Evolutionary conservation across 35 echinoderm and acorn worm species (phyloP).

Genomic region (Amphiura filiformis): DNA sequence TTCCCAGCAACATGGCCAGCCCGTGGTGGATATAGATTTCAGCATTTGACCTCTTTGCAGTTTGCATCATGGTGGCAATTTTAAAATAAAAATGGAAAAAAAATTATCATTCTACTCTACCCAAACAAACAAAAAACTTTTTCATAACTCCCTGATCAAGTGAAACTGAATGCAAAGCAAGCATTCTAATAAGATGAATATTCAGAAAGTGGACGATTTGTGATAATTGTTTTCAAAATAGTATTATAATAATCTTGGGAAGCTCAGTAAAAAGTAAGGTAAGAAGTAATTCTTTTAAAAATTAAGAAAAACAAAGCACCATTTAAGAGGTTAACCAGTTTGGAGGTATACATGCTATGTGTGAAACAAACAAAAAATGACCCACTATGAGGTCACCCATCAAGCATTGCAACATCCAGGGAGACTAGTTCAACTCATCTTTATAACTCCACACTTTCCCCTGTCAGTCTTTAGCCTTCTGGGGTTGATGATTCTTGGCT

Average conservation of each 20-base stretch:
- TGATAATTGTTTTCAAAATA: background rate
- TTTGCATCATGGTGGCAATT: no score
- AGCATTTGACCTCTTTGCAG: no score
- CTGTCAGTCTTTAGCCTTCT: no score
- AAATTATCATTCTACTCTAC: no score
- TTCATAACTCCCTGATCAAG: no score
- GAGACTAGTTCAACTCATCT: no score
- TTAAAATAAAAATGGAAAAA: no score
- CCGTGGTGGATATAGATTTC: no score
- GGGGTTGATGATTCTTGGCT: no score
- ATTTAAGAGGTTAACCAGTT: background rate
- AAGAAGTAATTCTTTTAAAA: no score
- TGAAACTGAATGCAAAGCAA: background rate
- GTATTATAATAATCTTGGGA: background rate
- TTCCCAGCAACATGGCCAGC: background rate
- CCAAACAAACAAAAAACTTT: no score
- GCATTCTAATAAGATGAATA: background rate
- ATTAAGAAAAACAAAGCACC: background rate
- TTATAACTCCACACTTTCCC: no score
- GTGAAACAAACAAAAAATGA: background rate
- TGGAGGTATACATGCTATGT: background rate
- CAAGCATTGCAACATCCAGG: constrained; percentile 1
- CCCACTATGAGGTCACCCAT: background rate
- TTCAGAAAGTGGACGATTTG: background rate
- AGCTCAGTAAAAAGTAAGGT: constrained; percentile 1